Evolutionary conservation across 1,140 invertebrate genomes (phyloP), one percentile per base, ranked within the genome.

Genomic region (Oreohelix idahoensis): DNA sequence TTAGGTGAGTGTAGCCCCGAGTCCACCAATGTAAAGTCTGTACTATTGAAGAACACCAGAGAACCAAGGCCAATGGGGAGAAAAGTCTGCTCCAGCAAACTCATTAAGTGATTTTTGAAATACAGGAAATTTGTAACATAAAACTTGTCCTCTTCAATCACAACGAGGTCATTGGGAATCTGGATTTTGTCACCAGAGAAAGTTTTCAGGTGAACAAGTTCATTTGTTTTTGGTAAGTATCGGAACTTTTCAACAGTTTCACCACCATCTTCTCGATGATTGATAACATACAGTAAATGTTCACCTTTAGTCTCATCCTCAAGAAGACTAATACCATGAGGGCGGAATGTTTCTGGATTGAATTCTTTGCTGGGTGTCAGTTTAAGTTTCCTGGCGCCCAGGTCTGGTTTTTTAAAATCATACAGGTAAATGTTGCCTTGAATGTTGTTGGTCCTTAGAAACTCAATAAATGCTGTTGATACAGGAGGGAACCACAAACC

Each of bases 321-420:
- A n/a, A n/a, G n/a, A n/a, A n/a, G n/a, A n/a, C n/a, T n/a, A n/a
- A n/a, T n/a, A n/a, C 74, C 74, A 39, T 76, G 74, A 17, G 74
- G 74, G 13, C n/a, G 36, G 15, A 76, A 78, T 49, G n/a, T 78
- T 53, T 20, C 53, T 39, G 38, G 49, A n/a, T 78, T 49, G 35
- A 78, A 63, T 4, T 53, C 49, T 20, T 63, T 39, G 35, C 49
- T 78, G 49, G 76, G 76, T 38, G 13, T 53, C n/a, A 78, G 26
- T 29, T 78, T 78, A 4, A 78, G 32, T 36, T 32, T 49, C 17
- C 10, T 29, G 38, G 53, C 45, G 4, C 76, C 76, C 38, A 13
- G n/a, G 8, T 78, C 53, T 35, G 76, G 76, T 32, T 78, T 63
- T 5, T 78, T 78, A 39, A 78, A 78, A 49, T 78, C 53, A 38